These are phyloP conservation scores for Tupaia tana DNA, from an alignment of 2,113 vertebrate species.

Conservation along the genomic window DNA sequence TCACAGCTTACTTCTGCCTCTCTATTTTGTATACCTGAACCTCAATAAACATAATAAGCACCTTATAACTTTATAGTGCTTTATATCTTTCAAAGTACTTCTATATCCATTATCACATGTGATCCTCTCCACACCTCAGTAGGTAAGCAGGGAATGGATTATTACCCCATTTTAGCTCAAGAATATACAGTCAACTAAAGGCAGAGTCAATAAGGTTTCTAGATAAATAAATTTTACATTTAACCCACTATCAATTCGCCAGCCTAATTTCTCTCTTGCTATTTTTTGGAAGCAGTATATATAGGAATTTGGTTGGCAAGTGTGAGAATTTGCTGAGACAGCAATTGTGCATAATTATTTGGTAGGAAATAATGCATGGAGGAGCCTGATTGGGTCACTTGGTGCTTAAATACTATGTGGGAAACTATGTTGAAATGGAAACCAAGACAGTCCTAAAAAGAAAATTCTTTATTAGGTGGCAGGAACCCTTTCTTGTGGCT, in stretches of 20 bases:
- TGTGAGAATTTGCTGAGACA: constrained; percentile 44
- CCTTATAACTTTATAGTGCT: background rate
- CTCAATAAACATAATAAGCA: constrained; percentile 28
- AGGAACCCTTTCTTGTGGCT: background rate
- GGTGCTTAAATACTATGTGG: background rate
- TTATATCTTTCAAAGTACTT: constrained; percentile 49
- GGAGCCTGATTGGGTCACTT: background rate
- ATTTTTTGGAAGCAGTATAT: constrained; percentile 5
- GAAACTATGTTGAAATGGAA: constrained; percentile 47
- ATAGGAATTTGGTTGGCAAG: constrained; percentile 3
- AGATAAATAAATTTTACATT: constrained; percentile 39
- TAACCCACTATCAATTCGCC: constrained; percentile 2
- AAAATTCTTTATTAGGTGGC: constrained; percentile 21
- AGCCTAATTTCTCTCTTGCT: constrained; percentile 11
- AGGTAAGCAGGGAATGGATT: constrained; percentile 23
- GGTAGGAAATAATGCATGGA: constrained; percentile 15
- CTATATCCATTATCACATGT: constrained; percentile 33
- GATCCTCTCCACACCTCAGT: constrained; percentile 3
- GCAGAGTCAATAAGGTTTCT: constrained; percentile 16
- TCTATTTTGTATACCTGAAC: constrained; percentile 29
- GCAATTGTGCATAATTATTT: constrained; percentile 46
- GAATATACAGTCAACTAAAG: constrained; percentile 25
- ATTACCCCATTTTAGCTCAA: constrained; percentile 50
- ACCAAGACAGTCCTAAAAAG: background rate
- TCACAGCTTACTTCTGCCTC: constrained; percentile 39